phyloP scores from a whole-genome alignment of 1,140 invertebrate genomes.

The Lysiphlebus fabarum region DNA sequence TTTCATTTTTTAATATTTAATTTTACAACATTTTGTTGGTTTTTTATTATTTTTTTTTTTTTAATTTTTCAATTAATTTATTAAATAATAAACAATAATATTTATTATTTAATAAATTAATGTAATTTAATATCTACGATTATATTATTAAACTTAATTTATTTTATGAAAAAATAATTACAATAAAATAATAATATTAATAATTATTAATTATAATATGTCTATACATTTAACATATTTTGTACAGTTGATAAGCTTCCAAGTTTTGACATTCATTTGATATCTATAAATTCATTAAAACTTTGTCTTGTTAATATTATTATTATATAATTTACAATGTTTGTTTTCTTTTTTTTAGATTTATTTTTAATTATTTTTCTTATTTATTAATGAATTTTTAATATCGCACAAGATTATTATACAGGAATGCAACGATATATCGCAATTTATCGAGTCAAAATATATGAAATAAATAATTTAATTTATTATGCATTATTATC shows the following conservation, averaged over 20 bases:
- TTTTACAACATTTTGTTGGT: too few species aligned
- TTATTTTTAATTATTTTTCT: too few species aligned
- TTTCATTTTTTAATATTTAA: too few species aligned
- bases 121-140: too few species aligned
- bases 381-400: too few species aligned
- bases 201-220: constrained; percentile 26
- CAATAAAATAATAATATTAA: constrained; percentile 31
- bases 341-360: constrained; percentile 10
- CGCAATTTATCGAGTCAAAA: constrained; percentile 29
- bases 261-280: constrained; percentile 32
- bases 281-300: constrained; percentile 24
- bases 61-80: too few species aligned
- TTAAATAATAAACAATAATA: too few species aligned
- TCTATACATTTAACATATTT: constrained; percentile 43
- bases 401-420: not conserved
- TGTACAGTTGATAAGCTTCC: constrained; percentile 46
- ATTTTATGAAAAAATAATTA: constrained; percentile 32
- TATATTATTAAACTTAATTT: constrained; percentile 18
- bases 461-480: constrained; percentile 5
- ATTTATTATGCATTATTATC: not conserved
- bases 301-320: constrained; percentile 10
- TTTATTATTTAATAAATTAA: too few species aligned
- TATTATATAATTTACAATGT: constrained; percentile 27
- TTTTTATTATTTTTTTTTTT: too few species aligned
- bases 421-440: constrained; percentile 5